phyloP scores from a whole-genome alignment of 2,113 vertebrate species.

The Boulengeromyrus knoepffleri region DNA sequence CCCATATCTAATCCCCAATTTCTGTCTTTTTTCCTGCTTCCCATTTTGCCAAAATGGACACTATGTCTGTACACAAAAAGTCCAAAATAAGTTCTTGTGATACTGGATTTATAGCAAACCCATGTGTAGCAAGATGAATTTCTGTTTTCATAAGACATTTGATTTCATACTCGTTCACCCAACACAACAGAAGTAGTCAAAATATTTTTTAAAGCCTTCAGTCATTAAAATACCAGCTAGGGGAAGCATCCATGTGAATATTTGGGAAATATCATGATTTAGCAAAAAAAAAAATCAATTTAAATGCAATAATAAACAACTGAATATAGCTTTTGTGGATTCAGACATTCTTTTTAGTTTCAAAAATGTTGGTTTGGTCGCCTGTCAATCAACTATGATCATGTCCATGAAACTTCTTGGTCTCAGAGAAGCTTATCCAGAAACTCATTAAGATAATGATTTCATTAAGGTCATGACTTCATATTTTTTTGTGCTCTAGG shows the following conservation, averaged over 20 bases:
- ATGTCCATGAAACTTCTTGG: neutral
- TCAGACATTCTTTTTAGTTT: neutral
- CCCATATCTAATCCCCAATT: neutral
- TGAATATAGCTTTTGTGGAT: neutral
- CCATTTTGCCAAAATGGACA: neutral
- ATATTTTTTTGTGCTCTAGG: neutral
- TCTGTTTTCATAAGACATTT: neutral
- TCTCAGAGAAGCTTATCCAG: neutral
- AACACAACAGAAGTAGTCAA: neutral
- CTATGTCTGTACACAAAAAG: neutral
- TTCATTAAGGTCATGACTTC: neutral
- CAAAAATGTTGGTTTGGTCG: neutral
- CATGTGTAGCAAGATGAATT: neutral
- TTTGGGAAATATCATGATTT: neutral
- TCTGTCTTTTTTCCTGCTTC: neutral
- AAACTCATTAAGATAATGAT: neutral
- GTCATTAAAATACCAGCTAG: neutral
- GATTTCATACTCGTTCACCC: neutral
- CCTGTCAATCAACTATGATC: neutral
- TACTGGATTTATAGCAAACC: neutral
- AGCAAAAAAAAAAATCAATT: neutral
- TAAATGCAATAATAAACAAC: neutral
- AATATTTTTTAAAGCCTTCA: neutral
- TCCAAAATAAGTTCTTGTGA: neutral
- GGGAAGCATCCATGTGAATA: neutral